Base-by-base conservation (phyloP, 2,113 vertebrate genomes). In the Diphyllodes magnificus region DNA sequence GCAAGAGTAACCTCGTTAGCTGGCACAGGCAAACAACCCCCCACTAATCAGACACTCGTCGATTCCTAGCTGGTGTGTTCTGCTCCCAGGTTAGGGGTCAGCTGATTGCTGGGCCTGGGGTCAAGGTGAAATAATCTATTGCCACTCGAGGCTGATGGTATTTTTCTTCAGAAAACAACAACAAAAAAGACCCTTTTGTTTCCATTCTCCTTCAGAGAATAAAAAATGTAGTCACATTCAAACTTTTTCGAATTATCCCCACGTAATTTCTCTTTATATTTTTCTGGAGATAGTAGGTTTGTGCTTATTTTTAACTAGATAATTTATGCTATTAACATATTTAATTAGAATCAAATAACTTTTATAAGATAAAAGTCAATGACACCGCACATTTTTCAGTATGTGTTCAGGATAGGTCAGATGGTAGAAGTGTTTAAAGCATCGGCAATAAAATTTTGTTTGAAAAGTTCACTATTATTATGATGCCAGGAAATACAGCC, bases 1-100 rank as follows among this genome's bases (percentile, higher is more conserved):
- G 42, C 21, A 24, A 79, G 40, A 64, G 35, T 40, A 79, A 79
- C 44, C n/a, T 64, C 60, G 27, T 60, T 83, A 85, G 21, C 19
- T 2, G 3, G 31, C 3, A 4, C 17, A 76, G 65, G 27, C 0
- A 1, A 64, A 60, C 33, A 82, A 5, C 4, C 39, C 10, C 40
- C 40, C 6, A 10, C 20, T 79, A 28, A n/a, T 78, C 51, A 85
- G 60, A 44, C 8, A 37, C 19, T 21, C 1, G 5, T 40, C 0
- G 0, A 60, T 49, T 82, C 53, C 45, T 65, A 25, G 20, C 40
- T 64, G 31, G 9, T 24, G 22, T 42, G 53, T 24, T 85, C 82
- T 56, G 11, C 31, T 65, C 39, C 10, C 28, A 66, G n/a, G 12
- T 61, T 33, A 25, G 45, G 25, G 14, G 39, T 86, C 66, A 88